Base-by-base conservation (phyloP, 2,797 vertebrate species). In the Tragopan temminckii region DNA sequence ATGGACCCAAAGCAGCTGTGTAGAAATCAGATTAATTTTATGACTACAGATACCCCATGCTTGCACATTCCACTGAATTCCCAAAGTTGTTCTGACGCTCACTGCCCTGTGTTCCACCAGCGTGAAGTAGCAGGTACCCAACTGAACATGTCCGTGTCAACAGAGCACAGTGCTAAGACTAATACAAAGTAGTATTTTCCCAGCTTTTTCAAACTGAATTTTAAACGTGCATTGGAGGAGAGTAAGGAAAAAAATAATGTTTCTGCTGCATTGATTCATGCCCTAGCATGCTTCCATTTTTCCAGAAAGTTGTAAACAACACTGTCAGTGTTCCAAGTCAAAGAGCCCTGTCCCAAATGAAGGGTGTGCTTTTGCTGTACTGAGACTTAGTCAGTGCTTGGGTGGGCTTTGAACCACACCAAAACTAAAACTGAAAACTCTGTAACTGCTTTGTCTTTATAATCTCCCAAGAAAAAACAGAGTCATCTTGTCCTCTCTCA, bases 111-210 rank as follows among this genome's bases (percentile, higher is more conserved):
- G 31, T 48, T 66, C 57, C 35, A 50, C 15, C 72, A 75, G 63
- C 55, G 63, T 33, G 16, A 35, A 61, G 25, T 16, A 52, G 33
- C 4, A 12, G 25, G 3, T 33, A 29, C 24, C 48, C 25, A 13
- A 58, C 2, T 19, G 24, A 74, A 6, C 0, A 0, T 0, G 11
- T 0, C 33, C 29, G 0, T 1, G 2, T 1, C 57, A 63, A 29
- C 23, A 5, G 13, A 5, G 1, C 7, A 4, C 27, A 50, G 18
- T 3, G 12, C 45, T 25, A 4, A 55, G 23, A 59, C 33, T 36
- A 1, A 10, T 16, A 23, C 5, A 11, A 40, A 76, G 14, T 3
- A 35, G 3, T 2, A 11, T 24, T 79, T 79, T 5, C 13, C 11
- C 50, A 79, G 21, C 11, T 43, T 17, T 70, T 66, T 53, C n/a